Base-by-base conservation (phyloP, 2,888 invertebrate genomes). In the Craniophora ligustri region DNA sequence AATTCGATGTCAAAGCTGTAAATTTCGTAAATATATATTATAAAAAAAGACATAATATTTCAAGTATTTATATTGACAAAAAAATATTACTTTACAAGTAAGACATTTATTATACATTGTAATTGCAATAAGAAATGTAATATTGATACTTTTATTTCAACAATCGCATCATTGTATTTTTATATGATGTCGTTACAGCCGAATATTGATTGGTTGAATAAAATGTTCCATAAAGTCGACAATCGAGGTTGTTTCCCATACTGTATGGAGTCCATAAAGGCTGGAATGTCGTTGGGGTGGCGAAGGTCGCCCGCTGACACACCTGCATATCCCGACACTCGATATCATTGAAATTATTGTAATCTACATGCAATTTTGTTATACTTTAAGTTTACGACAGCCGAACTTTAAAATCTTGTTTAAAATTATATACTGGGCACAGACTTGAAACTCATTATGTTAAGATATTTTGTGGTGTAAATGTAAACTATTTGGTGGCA, bases 251-350 rank as follows among this genome's bases (percentile, higher is more conserved):
- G 31, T 42, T n/a, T 50, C 56, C 56, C 56, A 64, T 50, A 70
- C 38, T 3, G 34, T 28, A 59, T 66, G 53, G 48, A 36, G 26
- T 45, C 55, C 49, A 58, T 54, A 72, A 45, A 51, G 35, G 18
- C 41, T 53, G 69, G 81, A 80, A 80, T 80, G 82, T 54, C 15
- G 79, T 68, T 68, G 64, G 70, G 82, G 81, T 70, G 69, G 62
- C 49, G 67, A 72, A 80, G 79, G 79, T 49, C 75, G 61, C 41
- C 71, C 13, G 63, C 73, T 57, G 50, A 40, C 57, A 59, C 63
- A 66, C 67, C 58, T 68, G 60, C 56, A 31, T 38, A 45, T 36
- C 44, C 62, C 34, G 39, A 41, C 40, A 59, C 51, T 48, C 44
- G 41, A 48, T 58, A 44, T 61, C 60, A 64, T 67, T 61, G 58